A percentile compares a stretch with the other conserved stretches of the same genome.
phyloP scores from a whole-genome alignment of 2,888 invertebrate genomes.

The Ochlodes sylvanus region DNA sequence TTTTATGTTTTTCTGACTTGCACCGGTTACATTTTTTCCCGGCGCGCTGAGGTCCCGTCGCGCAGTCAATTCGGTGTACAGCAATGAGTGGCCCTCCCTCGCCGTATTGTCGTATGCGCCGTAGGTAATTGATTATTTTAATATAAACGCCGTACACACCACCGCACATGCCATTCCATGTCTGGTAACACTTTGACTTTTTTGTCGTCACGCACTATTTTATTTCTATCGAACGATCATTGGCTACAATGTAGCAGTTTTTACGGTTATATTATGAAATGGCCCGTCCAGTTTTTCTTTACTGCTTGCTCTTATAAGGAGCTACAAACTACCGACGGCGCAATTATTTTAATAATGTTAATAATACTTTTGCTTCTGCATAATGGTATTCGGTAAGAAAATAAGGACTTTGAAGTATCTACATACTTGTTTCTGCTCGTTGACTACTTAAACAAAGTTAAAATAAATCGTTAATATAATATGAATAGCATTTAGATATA shows the following conservation, averaged over 20 bases:
- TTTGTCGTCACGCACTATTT: conserved; percentile 23
- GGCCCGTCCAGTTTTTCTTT: conserved; percentile 26
- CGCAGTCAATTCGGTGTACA: background rate
- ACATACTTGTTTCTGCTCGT: conserved; percentile 24
- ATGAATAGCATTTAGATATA: conserved; percentile 5
- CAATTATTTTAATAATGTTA: conserved; percentile 38
- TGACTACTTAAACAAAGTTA: conserved; percentile 23
- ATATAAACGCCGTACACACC: conserved; percentile 12
- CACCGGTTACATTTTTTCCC: conserved; percentile 21
- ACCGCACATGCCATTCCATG: conserved; percentile 23
- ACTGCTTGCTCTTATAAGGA: conserved; percentile 29
- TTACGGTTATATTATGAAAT: conserved; percentile 32
- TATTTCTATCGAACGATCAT: conserved; percentile 21
- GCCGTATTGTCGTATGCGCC: background rate
- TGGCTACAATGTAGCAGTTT: conserved; percentile 26
- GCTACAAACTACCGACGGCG: conserved; percentile 26
- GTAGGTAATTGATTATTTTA: conserved; percentile 34
- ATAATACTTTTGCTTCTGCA: conserved; percentile 32
- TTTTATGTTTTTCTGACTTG: conserved; percentile 23
- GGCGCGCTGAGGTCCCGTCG: conserved; percentile 5
- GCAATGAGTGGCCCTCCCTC: conserved; percentile 2
- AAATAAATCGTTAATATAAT: conserved; percentile 23
- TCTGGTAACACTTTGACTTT: conserved; percentile 1
- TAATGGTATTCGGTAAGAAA: conserved; percentile 28
- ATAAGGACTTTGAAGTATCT: conserved; percentile 14